phyloP scores from a whole-genome alignment of 2,888 invertebrate genomes.

The Lapara coniferarum region DNA sequence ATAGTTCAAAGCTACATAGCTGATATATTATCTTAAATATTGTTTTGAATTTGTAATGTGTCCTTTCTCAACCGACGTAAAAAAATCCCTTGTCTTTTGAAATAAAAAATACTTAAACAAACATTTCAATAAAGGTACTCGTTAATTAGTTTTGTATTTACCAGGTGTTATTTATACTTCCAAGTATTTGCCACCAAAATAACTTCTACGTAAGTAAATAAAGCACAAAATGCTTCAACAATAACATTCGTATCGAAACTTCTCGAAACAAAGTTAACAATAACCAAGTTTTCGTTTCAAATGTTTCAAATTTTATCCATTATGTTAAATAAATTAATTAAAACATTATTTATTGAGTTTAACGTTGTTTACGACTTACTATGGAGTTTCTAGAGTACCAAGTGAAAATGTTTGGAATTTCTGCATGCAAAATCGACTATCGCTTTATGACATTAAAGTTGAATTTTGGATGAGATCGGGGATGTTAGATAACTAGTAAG shows the following conservation, averaged over 20 bases:
- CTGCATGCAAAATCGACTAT: not conserved
- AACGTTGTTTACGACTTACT: slow-evolving; percentile 3
- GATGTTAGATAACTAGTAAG: too few relatives aligned
- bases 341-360: slow-evolving; percentile 17
- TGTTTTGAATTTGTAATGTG: too few relatives aligned
- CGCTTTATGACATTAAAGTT: not conserved
- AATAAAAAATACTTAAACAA: too few relatives aligned
- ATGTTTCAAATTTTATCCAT: slow-evolving; percentile 14
- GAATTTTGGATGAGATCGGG: not conserved
- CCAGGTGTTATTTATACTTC: too few relatives aligned
- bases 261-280: slow-evolving; percentile 9
- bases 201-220: not conserved
- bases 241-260: slow-evolving; percentile 12
- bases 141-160: too few relatives aligned
- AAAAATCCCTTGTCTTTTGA: too few relatives aligned
- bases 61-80: too few relatives aligned
- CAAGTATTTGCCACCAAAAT: too few relatives aligned
- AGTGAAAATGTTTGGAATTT: slow-evolving; percentile 5
- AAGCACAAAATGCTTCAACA: not conserved
- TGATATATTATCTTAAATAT: too few relatives aligned
- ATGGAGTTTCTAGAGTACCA: not conserved
- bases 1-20: too few relatives aligned
- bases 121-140: too few relatives aligned
- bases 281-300: slow-evolving; percentile 7
- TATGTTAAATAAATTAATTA: slow-evolving; percentile 18